Base-by-base conservation (phyloP, 2,888 invertebrate genomes). In the Nomada ferruginata region DNA sequence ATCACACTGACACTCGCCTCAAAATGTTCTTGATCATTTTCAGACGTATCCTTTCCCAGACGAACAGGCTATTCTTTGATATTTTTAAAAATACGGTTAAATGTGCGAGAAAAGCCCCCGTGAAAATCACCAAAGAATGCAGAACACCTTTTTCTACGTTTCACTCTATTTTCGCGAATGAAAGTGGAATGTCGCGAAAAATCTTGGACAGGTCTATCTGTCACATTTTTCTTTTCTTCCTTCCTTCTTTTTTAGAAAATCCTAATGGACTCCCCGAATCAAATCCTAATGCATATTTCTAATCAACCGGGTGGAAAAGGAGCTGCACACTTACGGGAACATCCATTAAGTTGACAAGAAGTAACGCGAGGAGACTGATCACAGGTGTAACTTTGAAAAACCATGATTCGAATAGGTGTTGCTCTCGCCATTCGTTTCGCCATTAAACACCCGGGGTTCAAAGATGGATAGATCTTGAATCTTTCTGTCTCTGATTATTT, bases 231-330 rank as follows among this genome's bases (percentile, higher is more conserved):
- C 36, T 5, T 36, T 7, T 7, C 7, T 0, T 36, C 36, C 36
- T 36, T 61, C 23, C 9, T 13, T 15, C 1, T 47, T 47, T 47
- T 47, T 15, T 2, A 15, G 20, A 76, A 78, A 72, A 78, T 78
- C 61, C 63, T 80, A 80, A 78, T 78, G 78, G 78, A 78, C n/a
- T 72, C 52, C 57, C 44, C 55, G 72, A 72, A 80, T 80, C 63
- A 78, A 78, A 71, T 72, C 80, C 72, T 80, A 80, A 80, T 80
- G 80, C 80, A 68, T 68, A 72, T 80, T 78, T 68, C 72, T 71
- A 78, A 80, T 78, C 78, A 78, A 52, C 55, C 63, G 29, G n/a
- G 61, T 26, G 26, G 42, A 29, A 52, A 77, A 78, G 78, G 42
- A 36, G 61, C 3, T 20, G 55, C 72, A 68, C 77, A 23, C 70